phyloP scores from a whole-genome alignment of 2,888 invertebrate species.

The Trissonchulus latispiculum region DNA sequence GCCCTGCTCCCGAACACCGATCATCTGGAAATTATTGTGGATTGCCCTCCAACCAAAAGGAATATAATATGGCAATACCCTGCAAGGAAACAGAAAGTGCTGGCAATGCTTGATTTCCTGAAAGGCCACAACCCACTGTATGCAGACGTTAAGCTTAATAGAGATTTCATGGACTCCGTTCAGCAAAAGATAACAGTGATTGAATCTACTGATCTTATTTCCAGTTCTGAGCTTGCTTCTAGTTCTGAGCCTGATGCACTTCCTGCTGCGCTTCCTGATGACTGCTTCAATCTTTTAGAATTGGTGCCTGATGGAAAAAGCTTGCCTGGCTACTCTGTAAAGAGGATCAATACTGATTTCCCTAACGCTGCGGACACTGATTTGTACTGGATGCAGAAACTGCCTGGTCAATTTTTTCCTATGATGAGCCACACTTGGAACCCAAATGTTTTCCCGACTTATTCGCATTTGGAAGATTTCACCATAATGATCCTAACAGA shows the following conservation, averaged over 20 bases:
- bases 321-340: background rate
- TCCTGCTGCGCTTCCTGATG: background rate
- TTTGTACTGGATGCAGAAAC: background rate
- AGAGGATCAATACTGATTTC: background rate
- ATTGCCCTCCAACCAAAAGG: too few species aligned
- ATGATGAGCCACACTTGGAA: background rate
- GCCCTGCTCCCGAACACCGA: background rate
- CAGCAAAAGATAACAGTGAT: too few species aligned
- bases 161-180: background rate
- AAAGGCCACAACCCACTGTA: background rate
- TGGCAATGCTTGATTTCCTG: background rate
- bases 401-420: background rate
- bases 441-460: background rate
- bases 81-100: too few species aligned
- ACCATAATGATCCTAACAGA: background rate
- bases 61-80: too few species aligned
- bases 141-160: background rate
- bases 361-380: background rate
- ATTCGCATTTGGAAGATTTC: background rate
- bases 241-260: background rate
- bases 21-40: too few species aligned
- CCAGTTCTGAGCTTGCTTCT: background rate
- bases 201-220: too few species aligned
- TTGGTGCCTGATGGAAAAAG: background rate
- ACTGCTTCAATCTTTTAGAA: background rate